These are phyloP conservation scores for Sebastes ruberrimus DNA, from an alignment of 2,797 vertebrate genomes.

Conservation along the genomic window DNA sequence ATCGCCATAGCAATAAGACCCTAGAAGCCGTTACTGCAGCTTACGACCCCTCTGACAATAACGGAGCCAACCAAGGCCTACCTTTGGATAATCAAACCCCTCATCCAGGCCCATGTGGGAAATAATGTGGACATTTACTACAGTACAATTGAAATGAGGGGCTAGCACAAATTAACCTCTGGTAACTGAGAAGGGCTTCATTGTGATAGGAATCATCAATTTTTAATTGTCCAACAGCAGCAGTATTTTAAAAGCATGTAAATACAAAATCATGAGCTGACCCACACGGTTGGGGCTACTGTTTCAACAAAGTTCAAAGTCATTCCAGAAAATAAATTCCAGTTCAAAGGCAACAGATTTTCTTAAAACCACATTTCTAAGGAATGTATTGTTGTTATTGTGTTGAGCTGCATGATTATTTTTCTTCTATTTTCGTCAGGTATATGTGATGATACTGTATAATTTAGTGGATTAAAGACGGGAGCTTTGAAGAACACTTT, in stretches of 20 bases:
- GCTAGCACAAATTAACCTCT: conserved; percentile 79
- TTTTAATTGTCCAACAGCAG: conserved; percentile 75
- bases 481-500: conserved; percentile 73
- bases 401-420: conserved; percentile 28
- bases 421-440: conserved; percentile 61
- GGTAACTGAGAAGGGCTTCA: conserved; percentile 65
- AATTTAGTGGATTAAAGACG: conserved; percentile 55
- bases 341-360: conserved; percentile 23
- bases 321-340: background rate
- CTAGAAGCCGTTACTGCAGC: conserved; percentile 73
- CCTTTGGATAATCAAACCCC: conserved; percentile 76
- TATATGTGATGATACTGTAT: conserved; percentile 66
- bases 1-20: conserved; percentile 83
- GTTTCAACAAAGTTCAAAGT: conserved; percentile 29
- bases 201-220: conserved; percentile 70
- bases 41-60: conserved; percentile 77
- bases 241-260: conserved; percentile 65
- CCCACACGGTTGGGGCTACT: conserved; percentile 10
- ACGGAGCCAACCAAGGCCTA: conserved; percentile 60
- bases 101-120: conserved; percentile 74
- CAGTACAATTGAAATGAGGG: conserved; percentile 80
- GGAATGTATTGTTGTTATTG: conserved; percentile 15
- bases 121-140: conserved; percentile 81
- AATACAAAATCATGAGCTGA: conserved; percentile 67
- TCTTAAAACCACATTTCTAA: background rate